Percentiles rank a stretch among this genome's conserved stretches.
Evolutionary conservation across 1,140 invertebrate genomes (phyloP).

Genomic region (Tetramorium simillimum): DNA sequence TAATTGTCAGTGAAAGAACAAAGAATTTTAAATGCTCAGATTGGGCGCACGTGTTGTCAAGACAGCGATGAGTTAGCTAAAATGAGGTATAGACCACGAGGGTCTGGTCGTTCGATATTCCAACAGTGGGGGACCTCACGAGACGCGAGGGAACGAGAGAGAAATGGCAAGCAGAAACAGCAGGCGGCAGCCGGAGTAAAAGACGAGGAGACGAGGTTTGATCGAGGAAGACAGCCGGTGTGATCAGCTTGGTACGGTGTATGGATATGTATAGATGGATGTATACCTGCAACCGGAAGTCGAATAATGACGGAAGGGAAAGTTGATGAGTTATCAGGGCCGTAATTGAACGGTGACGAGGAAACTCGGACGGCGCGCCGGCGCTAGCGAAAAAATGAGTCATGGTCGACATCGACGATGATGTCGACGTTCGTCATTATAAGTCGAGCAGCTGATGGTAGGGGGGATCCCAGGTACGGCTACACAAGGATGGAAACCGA

Average conservation of each 20-base stretch:
- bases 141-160: neutral
- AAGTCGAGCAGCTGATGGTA: conserved; percentile 58
- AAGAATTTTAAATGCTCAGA: conserved; percentile 21
- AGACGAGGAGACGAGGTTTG: neutral
- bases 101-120: conserved; percentile 65
- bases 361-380: conserved; percentile 1
- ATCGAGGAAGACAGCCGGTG: neutral
- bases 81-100: conserved; percentile 64
- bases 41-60: conserved; percentile 56
- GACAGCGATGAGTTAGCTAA: conserved; percentile 53
- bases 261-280: neutral
- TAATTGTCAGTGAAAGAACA: neutral
- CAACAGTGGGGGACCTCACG: neutral
- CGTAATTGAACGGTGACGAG: conserved; percentile 52
- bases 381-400: conserved; percentile 64
- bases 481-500: neutral
- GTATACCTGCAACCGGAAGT: neutral
- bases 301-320: conserved; percentile 3
- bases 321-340: conserved; percentile 9
- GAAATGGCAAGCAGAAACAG: neutral
- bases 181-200: neutral
- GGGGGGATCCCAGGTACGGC: conserved; percentile 65
- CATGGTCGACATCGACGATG: conserved; percentile 51
- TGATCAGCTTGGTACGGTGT: neutral
- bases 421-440: conserved; percentile 51